Evolutionary conservation across 2,113 vertebrate species (phyloP), one percentile per base, ranked within the genome.

Genomic region (Gadus chalcogrammus): DNA sequence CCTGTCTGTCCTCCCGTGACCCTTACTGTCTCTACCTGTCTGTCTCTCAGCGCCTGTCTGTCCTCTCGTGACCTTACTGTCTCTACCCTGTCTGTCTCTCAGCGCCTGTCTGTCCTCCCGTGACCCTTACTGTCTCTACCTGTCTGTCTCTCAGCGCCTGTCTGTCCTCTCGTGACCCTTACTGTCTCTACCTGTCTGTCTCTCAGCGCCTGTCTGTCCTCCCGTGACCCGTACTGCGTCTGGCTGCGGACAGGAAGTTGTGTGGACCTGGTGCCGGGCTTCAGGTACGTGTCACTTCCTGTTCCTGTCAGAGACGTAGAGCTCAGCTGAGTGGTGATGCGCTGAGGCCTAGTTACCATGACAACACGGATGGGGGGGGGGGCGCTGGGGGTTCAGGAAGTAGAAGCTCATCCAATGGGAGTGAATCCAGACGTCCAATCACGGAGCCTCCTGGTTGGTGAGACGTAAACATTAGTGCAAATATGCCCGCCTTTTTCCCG

Each of bases 211-310:
- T 90, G 88, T 58, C 66, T 90, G 35, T 68, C 85, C 18, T 90
- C 85, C 38, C 80, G 81, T 35, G 88, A 90, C 72, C 88, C 88
- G 0, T 88, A 88, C 83, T 88, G 87, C 31, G 80, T 88, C 83
- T 88, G 88, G 88, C 79, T 88, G 42, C 65, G 79, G 56, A 88
- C 79, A 0, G 87, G 88, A 53, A 80, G 68, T 0, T 90, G 88
- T 31, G 75, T 75, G 72, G 82, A 83, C 74, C 53, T 85, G 71
- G 82, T 75, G 1, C 83, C 85, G 0, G 87, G 88, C 1, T 84
- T 88, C 71, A 88, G 76, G 85, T 88, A 81, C 0, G 87, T 79
- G 35, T 65, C 28, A n/a, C 48, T 80, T 74, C 59, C 65, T 64
- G 4, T 68, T 15, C 52, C 66, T 72, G 72, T 56, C 75, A 11